A percentile compares a stretch with the other conserved stretches of the same genome.
phyloP scores from a whole-genome alignment of 2,797 vertebrate species.

The Anomalospiza imberbis region DNA sequence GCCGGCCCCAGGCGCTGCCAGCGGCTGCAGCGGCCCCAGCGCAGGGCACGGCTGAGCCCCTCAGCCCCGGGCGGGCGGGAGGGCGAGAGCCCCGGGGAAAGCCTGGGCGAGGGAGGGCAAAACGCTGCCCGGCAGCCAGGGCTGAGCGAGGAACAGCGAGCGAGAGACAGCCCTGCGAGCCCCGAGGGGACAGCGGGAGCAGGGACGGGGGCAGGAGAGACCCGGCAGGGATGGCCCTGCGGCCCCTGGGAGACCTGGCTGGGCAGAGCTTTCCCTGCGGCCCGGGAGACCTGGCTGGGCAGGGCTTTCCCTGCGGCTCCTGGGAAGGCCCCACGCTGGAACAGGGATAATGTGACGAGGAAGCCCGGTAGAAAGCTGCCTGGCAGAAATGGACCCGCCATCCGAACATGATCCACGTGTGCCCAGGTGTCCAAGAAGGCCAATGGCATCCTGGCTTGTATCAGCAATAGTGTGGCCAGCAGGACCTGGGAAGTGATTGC shows the following conservation, averaged over 20 bases:
- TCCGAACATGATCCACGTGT: fast-evolving
- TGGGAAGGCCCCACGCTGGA: fast-evolving
- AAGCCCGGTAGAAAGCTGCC: not conserved
- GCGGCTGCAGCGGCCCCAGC: not conserved
- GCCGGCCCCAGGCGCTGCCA: fast-evolving
- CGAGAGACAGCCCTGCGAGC: not conserved
- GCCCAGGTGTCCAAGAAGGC: not conserved
- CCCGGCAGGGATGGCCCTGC: not conserved
- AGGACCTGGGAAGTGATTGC: too few species aligned
- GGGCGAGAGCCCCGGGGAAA: not conserved
- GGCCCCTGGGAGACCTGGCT: fast-evolving
- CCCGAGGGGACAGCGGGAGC: not conserved
- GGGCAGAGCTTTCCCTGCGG: too few species aligned
- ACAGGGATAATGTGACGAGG: not conserved
- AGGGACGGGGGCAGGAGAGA: not conserved
- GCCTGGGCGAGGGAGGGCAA: not conserved
- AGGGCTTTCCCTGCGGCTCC: fast-evolving
- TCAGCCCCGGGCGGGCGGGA: not conserved
- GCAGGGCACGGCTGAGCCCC: not conserved
- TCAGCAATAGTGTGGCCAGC: not conserved
- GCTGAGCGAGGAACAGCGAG: not conserved
- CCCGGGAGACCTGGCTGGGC: fast-evolving
- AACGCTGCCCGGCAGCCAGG: not conserved
- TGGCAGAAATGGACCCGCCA: not conserved
- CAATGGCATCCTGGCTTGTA: not conserved